Conservation (phyloP, 2,888 invertebrate species). For the Hydroisotoma schaefferi region DNA sequence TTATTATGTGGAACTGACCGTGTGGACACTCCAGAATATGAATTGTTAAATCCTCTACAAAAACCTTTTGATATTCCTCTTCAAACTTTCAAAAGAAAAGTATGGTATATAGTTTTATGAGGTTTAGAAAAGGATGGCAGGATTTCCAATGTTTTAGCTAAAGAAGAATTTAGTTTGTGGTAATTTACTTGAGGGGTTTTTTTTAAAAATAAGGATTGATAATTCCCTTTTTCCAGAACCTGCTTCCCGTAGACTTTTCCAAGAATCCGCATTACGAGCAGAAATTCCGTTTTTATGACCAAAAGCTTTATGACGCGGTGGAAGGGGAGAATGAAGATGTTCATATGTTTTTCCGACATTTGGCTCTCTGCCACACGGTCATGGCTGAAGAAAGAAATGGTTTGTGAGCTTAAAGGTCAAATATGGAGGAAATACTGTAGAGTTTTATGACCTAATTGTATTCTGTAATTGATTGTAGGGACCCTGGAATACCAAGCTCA, state of each 20-base stretch:
- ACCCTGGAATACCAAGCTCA: constrained; percentile 86
- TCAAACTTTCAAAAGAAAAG: constrained; percentile 11
- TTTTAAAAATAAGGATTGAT: not conserved
- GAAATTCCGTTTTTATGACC: constrained; percentile 92
- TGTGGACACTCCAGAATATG: constrained; percentile 22
- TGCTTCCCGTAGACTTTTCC: constrained; percentile 86
- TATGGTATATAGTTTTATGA: not conserved
- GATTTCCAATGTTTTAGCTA: not conserved
- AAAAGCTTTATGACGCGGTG: constrained; percentile 76
- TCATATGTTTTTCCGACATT: constrained; percentile 82
- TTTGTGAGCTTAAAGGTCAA: constrained; percentile 30
- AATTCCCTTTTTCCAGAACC: constrained; percentile 65
- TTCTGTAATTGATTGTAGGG: constrained; percentile 48
- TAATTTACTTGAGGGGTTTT: not conserved
- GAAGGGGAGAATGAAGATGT: constrained; percentile 68
- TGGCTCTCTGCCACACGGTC: constrained; percentile 97
- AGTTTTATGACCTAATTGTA: not conserved
- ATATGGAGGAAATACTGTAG: not conserved
- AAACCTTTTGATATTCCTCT: constrained; percentile 17
- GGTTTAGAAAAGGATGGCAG: not conserved
- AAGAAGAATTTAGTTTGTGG: not conserved
- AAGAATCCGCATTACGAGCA: constrained; percentile 87
- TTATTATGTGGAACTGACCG: constrained; percentile 38
- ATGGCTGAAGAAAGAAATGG: constrained; percentile 92
- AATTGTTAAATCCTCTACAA: constrained; percentile 27